Evolutionary conservation across 2,888 invertebrate species (phyloP).

Genomic region (Smittia aterrima): DNA sequence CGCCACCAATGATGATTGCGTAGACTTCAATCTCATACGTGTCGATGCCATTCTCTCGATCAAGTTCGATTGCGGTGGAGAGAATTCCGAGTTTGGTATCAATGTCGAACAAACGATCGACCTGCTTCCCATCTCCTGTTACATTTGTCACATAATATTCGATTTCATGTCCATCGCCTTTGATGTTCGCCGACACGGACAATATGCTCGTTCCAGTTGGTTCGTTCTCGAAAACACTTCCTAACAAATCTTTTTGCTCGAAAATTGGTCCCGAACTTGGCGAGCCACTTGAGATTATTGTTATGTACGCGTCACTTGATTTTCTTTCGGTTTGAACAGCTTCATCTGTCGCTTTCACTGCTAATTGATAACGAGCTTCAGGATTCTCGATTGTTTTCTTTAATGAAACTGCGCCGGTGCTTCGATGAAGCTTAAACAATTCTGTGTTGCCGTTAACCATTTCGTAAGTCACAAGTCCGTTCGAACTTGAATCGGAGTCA

Average conservation of each 20-base stretch:
- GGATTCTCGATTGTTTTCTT: conserved; percentile 61
- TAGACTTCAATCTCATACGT: conserved; percentile 82
- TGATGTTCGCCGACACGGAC: conserved; percentile 71
- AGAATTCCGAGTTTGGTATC: conserved; percentile 85
- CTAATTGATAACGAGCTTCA: conserved; percentile 76
- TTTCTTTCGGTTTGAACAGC: conserved; percentile 84
- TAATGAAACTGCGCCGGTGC: conserved; percentile 70
- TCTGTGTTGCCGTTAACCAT: conserved; percentile 75
- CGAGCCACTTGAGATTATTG: conserved; percentile 68
- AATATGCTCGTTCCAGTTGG: conserved; percentile 81
- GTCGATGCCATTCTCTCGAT: conserved; percentile 79
- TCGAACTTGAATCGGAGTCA: conserved; percentile 87
- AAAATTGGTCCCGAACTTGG: conserved; percentile 57
- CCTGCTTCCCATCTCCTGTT: conserved; percentile 71
- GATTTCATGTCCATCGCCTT: conserved; percentile 59
- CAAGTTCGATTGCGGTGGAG: conserved; percentile 78
- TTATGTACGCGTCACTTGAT: conserved; percentile 83
- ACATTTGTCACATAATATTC: conserved; percentile 91
- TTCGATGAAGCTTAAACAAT: conserved; percentile 76
- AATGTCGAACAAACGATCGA: conserved; percentile 87
- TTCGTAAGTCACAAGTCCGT: conserved; percentile 89
- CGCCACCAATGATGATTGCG: conserved; percentile 72
- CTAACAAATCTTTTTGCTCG: conserved; percentile 66
- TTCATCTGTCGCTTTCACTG: conserved; percentile 87
- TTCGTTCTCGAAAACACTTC: conserved; percentile 86